Evolutionary conservation across 2,888 invertebrate genomes (phyloP).

Genomic region (Abscondita cerata): DNA sequence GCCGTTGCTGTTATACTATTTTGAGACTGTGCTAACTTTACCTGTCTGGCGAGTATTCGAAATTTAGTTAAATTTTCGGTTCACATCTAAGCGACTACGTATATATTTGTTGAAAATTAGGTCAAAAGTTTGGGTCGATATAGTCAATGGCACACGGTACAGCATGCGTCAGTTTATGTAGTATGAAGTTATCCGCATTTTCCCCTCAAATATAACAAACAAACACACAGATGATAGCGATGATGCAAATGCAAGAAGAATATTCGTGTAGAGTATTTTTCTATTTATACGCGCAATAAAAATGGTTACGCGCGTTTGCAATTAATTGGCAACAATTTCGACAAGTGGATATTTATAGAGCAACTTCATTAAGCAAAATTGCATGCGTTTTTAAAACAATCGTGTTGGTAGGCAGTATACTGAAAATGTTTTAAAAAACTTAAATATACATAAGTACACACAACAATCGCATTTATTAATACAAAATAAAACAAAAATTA

Average conservation of each 20-base stretch:
- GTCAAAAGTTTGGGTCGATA: slow-evolving; percentile 20
- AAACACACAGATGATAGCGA: too few species aligned
- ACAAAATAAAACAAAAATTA: slow-evolving; percentile 25
- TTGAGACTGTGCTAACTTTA: slow-evolving; percentile 34
- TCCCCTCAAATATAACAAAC: not conserved
- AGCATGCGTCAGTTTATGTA: slow-evolving; percentile 12
- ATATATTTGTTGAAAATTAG: slow-evolving; percentile 16
- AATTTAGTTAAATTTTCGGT: not conserved
- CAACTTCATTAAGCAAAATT: too few species aligned
- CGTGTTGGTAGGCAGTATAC: too few species aligned
- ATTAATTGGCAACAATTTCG: too few species aligned
- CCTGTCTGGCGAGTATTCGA: slow-evolving; percentile 28
- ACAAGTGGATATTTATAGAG: too few species aligned
- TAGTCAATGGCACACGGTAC: slow-evolving; percentile 9
- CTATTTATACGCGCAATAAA: too few species aligned
- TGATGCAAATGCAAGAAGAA: too few species aligned
- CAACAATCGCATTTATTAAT: slow-evolving; percentile 21
- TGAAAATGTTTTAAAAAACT: too few species aligned
- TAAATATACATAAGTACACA: too few species aligned
- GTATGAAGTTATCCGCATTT: slow-evolving; percentile 4
- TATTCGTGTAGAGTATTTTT: too few species aligned
- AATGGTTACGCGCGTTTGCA: too few species aligned
- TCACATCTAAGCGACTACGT: not conserved
- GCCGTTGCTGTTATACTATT: slow-evolving; percentile 28
- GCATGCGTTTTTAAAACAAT: too few species aligned